A percentile compares a stretch with the other conserved stretches of the same genome.
These are phyloP conservation scores for Scaptomyza hsui DNA, from an alignment of 1,140 invertebrate genomes.

Conservation along the genomic window DNA sequence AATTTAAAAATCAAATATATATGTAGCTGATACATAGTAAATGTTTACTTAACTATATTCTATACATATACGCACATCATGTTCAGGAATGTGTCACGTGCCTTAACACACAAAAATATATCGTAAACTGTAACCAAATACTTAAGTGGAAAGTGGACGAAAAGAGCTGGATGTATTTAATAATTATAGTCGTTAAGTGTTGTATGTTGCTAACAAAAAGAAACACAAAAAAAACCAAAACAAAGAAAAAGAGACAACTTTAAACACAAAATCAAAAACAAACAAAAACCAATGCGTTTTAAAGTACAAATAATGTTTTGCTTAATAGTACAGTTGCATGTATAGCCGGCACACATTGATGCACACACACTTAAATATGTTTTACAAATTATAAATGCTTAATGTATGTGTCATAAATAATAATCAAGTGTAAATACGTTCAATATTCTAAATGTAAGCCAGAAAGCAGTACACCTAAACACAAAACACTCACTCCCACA, in stretches of 20 bases:
- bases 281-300: constrained; percentile 28
- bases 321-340: constrained; percentile 68
- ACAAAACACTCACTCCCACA: constrained; percentile 33
- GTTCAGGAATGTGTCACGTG: constrained; percentile 80
- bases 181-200: constrained; percentile 74
- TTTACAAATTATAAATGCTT: constrained; percentile 46
- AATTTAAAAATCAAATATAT: constrained; percentile 2
- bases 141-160: constrained; percentile 44
- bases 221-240: constrained; percentile 21
- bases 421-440: constrained; percentile 78
- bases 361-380: constrained; percentile 33
- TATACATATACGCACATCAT: constrained; percentile 69
- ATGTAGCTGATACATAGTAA: constrained; percentile 27
- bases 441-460: constrained; percentile 56
- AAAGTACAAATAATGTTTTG: constrained; percentile 74
- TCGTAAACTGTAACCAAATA: constrained; percentile 54
- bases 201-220: constrained; percentile 59
- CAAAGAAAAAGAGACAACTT: constrained; percentile 4
- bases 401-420: constrained; percentile 53
- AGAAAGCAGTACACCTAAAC: constrained; percentile 43
- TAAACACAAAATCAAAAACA: neutral
- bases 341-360: constrained; percentile 53
- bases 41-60: constrained; percentile 24
- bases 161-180: constrained; percentile 69
- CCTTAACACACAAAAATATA: constrained; percentile 56